Conservation (phyloP, 2,797 vertebrate species). For the Melanotaenia boesemani region DNA sequence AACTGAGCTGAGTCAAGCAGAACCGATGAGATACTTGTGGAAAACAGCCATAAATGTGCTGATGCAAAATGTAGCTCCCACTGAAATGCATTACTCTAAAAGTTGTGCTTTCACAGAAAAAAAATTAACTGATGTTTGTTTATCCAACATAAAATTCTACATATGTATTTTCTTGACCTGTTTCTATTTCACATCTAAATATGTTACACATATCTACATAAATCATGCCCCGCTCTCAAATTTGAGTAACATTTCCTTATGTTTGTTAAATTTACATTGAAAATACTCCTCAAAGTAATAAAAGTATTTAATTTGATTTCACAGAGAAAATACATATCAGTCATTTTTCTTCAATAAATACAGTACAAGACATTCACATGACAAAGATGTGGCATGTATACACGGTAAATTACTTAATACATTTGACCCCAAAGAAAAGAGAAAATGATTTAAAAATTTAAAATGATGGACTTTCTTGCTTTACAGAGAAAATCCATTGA, state of each 20-base stretch:
- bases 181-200: not conserved
- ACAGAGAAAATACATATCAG: constrained; percentile 22
- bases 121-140: too few relatives aligned
- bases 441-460: not conserved
- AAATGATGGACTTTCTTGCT: constrained; percentile 4
- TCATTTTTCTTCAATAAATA: constrained; percentile 65
- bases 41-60: not conserved
- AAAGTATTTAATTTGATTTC: constrained; percentile 42
- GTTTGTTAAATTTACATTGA: not conserved
- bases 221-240: not conserved
- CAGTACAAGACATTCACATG: constrained; percentile 10
- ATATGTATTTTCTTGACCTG: too few relatives aligned
- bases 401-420: not conserved
- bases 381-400: constrained; percentile 8
- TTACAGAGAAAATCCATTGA: not conserved
- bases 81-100: too few relatives aligned
- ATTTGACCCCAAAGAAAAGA: not conserved
- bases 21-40: not conserved
- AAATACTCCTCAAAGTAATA: constrained; percentile 11
- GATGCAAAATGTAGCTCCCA: too few relatives aligned
- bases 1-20: too few relatives aligned
- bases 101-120: too few relatives aligned
- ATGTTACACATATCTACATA: not conserved
- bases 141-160: too few relatives aligned
- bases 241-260: not conserved